Conservation (phyloP, 1,140 invertebrate species). For the Papilio polytes region DNA sequence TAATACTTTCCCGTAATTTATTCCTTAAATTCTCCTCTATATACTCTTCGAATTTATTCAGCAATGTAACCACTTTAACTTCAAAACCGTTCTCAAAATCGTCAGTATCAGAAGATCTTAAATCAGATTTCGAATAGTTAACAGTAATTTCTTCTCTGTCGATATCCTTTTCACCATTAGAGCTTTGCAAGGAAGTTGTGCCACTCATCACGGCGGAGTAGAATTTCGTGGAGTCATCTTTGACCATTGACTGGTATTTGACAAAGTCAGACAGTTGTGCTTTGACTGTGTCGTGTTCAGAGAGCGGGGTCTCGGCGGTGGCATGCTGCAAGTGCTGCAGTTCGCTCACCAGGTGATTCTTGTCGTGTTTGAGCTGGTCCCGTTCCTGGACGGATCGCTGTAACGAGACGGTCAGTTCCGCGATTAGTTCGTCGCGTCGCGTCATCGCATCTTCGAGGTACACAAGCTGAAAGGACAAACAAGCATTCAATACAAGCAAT, state of each 20-base stretch:
- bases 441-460: slow-evolving; percentile 85
- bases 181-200: slow-evolving; percentile 64
- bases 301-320: slow-evolving; percentile 82
- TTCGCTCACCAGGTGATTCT: slow-evolving; percentile 85
- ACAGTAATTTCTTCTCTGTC: slow-evolving; percentile 74
- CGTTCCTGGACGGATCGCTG: slow-evolving; percentile 85
- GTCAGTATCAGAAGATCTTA: slow-evolving; percentile 66
- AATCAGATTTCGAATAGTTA: slow-evolving; percentile 75
- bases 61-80: slow-evolving; percentile 66
- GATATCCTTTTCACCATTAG: slow-evolving; percentile 75
- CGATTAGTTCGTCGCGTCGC: slow-evolving; percentile 85
- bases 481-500: slow-evolving; percentile 60
- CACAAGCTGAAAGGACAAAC: slow-evolving; percentile 84
- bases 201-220: slow-evolving; percentile 73
- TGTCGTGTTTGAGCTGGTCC: slow-evolving; percentile 85
- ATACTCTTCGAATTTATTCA: slow-evolving; percentile 75
- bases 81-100: slow-evolving; percentile 72
- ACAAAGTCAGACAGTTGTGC: slow-evolving; percentile 75
- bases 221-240: slow-evolving; percentile 75
- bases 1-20: slow-evolving; percentile 82
- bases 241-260: slow-evolving; percentile 76
- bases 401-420: slow-evolving; percentile 85
- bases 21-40: slow-evolving; percentile 74
- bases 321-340: slow-evolving; percentile 85
- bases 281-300: slow-evolving; percentile 79